These are phyloP conservation scores for Theocolax elegans DNA, from an alignment of 1,140 invertebrate species.

Conservation along the genomic window DNA sequence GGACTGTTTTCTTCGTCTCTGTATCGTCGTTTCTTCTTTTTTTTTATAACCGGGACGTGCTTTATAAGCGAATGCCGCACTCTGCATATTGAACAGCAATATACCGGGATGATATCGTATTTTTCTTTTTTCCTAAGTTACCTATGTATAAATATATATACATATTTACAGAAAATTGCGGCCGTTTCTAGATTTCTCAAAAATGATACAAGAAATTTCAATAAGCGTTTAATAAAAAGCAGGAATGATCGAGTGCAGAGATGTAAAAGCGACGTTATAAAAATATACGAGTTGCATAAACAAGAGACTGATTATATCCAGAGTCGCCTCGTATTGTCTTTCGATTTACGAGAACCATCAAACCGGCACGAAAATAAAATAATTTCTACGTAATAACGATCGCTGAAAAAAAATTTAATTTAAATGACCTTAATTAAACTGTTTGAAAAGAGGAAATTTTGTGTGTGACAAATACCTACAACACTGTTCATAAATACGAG, in stretches of 20 bases:
- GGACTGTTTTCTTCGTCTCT: background rate
- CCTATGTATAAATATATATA: too few relatives aligned
- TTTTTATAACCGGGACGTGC: constrained; percentile 25
- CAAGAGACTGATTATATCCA: constrained; percentile 7
- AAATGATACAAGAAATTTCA: constrained; percentile 21
- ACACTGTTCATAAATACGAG: too few relatives aligned
- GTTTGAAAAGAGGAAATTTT: too few relatives aligned
- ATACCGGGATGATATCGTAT: constrained; percentile 12
- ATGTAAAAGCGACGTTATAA: background rate
- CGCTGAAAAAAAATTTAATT: too few relatives aligned
- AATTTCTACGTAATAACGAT: background rate
- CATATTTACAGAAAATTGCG: constrained; percentile 14
- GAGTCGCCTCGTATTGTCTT: constrained; percentile 5
- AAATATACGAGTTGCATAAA: constrained; percentile 22
- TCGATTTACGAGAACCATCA: constrained; percentile 2
- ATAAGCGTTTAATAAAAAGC: constrained; percentile 31
- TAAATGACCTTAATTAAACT: too few relatives aligned
- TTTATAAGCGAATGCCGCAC: constrained; percentile 22
- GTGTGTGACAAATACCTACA: too few relatives aligned
- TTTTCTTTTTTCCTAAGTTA: too few relatives aligned
- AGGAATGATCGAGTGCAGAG: background rate
- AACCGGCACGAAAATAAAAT: background rate
- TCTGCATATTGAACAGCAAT: constrained; percentile 33
- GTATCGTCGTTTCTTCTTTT: background rate
- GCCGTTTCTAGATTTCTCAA: constrained; percentile 11